These are phyloP conservation scores for Acrobasis suavella DNA, from an alignment of 2,888 invertebrate species.

Conservation along the genomic window DNA sequence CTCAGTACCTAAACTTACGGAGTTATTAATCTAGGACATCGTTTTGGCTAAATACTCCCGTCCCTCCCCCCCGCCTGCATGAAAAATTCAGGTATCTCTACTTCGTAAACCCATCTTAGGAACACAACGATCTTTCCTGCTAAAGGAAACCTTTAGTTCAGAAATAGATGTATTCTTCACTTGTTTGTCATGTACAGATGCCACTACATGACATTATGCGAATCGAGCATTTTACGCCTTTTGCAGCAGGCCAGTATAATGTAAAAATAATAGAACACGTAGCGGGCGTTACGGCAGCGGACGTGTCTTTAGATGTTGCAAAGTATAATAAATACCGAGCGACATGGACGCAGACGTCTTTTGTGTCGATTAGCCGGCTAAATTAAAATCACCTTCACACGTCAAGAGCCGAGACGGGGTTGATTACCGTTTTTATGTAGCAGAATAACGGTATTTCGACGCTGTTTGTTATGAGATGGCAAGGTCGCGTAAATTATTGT, in stretches of 20 bases:
- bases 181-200: too few relatives aligned
- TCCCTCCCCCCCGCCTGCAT: too few relatives aligned
- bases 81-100: too few relatives aligned
- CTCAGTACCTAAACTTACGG: too few relatives aligned
- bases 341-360: slow-evolving; percentile 25
- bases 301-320: slow-evolving; percentile 50
- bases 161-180: too few relatives aligned
- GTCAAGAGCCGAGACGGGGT: slow-evolving; percentile 2
- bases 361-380: slow-evolving; percentile 24
- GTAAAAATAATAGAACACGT: slow-evolving; percentile 65
- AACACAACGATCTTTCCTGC: too few relatives aligned
- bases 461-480: slow-evolving; percentile 1
- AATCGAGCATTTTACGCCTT: too few relatives aligned
- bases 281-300: slow-evolving; percentile 44
- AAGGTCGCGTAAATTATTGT: slow-evolving; percentile 17
- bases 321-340: slow-evolving; percentile 36
- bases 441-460: slow-evolving; percentile 17
- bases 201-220: too few relatives aligned
- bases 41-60: too few relatives aligned
- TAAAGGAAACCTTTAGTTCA: too few relatives aligned
- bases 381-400: slow-evolving; percentile 21
- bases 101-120: too few relatives aligned
- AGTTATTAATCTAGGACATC: too few relatives aligned
- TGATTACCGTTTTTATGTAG: slow-evolving; percentile 20
- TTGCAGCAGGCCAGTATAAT: slow-evolving; percentile 43